Base-by-base conservation (phyloP, 2,888 invertebrate genomes). In the Plagodis pulveraria region DNA sequence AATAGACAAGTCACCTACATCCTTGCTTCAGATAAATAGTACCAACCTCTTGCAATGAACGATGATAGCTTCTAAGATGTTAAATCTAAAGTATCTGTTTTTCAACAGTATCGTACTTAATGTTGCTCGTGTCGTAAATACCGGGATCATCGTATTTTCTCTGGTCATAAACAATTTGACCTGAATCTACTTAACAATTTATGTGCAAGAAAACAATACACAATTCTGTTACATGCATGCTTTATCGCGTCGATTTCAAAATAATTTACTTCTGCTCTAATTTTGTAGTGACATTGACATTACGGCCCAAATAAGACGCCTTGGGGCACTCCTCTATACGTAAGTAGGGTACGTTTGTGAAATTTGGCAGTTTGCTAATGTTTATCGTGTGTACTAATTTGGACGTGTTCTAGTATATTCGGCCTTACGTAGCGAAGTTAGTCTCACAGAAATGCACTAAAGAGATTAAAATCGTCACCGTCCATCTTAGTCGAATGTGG, bases 211-310 rank as follows among this genome's bases (percentile, higher is more conserved):
- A 66, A 62, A 59, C 58, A 68, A 72, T 75, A 70, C 55, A 61
- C 62, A 50, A 56, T 41, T 65, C 56, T 60, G 54, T 34, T 36
- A 6, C 51, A 52, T 57, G 12, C 44, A 58, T 56, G 12, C 50
- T 60, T 63, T 53, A 56, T 60, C 50, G 40, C 43, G 33, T 66
- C 53, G 46, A 55, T 51, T 63, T 58, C 49, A 50, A 56, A 44
- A 48, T 52, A 57, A 44, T 34, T 48, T 38, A 45, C 33, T n/a
- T 11, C 61, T 66, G 74, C 72, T 76, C 77, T 65, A 77, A 62
- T 72, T 74, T 67, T 62, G 56, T 52, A 48, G 35, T 69, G 80
- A 72, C 82, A 81, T 78, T 81, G 82, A 80, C 78, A 79, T 71
- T 70, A 72, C 74, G 76, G 71, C 55, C 78, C 73, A 58, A 76